A percentile compares a stretch with the other conserved stretches of the same genome.
phyloP scores from a whole-genome alignment of 2,113 vertebrate genomes.

The Platichthys stellatus region DNA sequence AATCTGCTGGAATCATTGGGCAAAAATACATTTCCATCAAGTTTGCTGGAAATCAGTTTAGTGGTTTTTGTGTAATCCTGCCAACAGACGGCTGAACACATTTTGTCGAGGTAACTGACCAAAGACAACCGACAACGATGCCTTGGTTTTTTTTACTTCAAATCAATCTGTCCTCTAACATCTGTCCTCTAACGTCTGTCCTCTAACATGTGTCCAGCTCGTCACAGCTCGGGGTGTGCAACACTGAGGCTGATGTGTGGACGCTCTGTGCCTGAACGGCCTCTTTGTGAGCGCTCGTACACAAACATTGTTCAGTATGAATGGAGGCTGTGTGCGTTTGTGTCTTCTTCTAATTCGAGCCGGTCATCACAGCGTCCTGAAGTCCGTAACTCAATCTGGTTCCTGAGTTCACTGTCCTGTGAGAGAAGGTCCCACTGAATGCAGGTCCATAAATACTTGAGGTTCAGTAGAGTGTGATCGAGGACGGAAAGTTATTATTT shows the following conservation, averaged over 20 bases:
- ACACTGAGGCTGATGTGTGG: neutral
- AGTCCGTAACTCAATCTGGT: neutral
- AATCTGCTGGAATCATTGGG: neutral
- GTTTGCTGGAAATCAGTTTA: too few species aligned
- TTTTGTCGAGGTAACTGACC: too few species aligned
- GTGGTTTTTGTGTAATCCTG: too few species aligned
- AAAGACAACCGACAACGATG: too few species aligned
- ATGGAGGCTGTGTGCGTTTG: conserved; percentile 24
- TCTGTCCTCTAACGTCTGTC: neutral
- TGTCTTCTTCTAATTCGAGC: neutral
- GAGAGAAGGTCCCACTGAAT: too few species aligned
- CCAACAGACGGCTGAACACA: too few species aligned
- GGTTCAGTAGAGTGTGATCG: too few species aligned
- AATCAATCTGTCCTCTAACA: neutral
- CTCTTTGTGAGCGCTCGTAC: conserved; percentile 3
- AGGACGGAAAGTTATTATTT: too few species aligned
- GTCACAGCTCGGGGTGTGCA: neutral
- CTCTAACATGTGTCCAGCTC: neutral
- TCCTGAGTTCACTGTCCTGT: neutral
- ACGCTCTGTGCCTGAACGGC: neutral
- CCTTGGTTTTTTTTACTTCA: too few species aligned
- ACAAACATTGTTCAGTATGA: conserved; percentile 16
- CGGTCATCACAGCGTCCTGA: neutral
- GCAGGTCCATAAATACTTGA: too few species aligned
- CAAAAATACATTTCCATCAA: neutral